Conservation (phyloP, 1,140 invertebrate species). For the Laupala kohalensis region DNA sequence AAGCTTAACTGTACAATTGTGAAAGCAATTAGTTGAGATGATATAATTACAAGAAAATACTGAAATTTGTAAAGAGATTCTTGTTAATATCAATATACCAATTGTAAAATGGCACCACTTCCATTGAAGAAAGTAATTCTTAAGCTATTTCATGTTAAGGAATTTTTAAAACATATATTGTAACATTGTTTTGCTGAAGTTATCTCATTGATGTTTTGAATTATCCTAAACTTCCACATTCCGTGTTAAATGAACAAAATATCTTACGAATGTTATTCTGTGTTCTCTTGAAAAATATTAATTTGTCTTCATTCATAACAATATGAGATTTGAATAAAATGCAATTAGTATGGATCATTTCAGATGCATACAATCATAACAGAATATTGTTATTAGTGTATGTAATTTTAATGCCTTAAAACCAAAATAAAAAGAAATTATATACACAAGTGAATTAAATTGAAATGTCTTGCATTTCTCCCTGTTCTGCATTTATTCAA, state of each 20-base stretch:
- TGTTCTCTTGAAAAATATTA: background rate
- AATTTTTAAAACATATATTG: background rate
- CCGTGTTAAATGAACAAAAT: background rate
- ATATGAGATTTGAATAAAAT: background rate
- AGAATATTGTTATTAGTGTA: background rate
- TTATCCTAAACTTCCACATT: background rate
- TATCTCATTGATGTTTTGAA: background rate
- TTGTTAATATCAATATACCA: background rate
- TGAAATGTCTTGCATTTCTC: no score
- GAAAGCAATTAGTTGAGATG: background rate
- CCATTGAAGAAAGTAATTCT: background rate
- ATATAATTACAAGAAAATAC: background rate
- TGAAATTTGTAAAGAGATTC: background rate
- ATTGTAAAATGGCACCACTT: background rate
- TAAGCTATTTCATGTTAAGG: background rate
- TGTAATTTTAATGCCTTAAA: background rate
- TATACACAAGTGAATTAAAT: no score
- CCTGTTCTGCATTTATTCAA: background rate
- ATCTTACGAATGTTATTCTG: background rate
- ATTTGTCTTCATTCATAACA: background rate
- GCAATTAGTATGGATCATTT: background rate
- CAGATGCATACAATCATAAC: background rate
- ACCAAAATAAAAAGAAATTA: background rate
- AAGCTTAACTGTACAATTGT: background rate
- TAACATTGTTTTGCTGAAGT: background rate